Base-by-base conservation (phyloP, 2,888 invertebrate genomes). In the Hypolimnas misippus region DNA sequence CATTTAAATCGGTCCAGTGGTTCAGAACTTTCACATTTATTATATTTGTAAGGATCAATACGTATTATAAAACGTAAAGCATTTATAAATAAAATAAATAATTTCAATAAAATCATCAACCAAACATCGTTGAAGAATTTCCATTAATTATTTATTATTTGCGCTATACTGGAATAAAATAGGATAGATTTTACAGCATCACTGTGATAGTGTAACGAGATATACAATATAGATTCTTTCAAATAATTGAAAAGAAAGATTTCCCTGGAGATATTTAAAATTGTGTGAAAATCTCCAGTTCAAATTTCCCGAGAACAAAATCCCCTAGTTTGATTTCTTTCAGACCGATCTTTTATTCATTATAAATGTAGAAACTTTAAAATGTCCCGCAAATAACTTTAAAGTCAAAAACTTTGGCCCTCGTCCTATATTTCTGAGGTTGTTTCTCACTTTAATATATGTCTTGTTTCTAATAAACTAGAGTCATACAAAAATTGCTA, bases 371-470 rank as follows among this genome's bases (percentile, higher is more conserved):
- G n/a, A 38, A 38, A 38, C 35, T 38, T 38, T 38, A 38, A 25
- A 25, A 5, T 25, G 35, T n/a, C 35, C n/a, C 35, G 35, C 35
- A n/a, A 38, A 38, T 38, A 38, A 38, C 35, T 38, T 38, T 38
- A 1, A 38, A 38, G 35, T 38, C n/a, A 1, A 38, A 38, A 38
- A 38, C 35, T 38, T 38, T n/a, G 3, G 35, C 12, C n/a, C 12
- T 38, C 35, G 3, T n/a, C 33, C n/a, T n/a, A 3, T 38, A n/a
- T 12, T n/a, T 38, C n/a, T n/a, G 35, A 2, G 35, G 0, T 3
- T 38, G 35, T 12, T 38, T n/a, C 12, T 38, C 1, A n/a, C n/a
- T 38, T 2, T 12, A 38, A n/a, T 38, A n/a, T 38, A n/a, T 12
- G 10, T n/a, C n/a, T 38, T 10, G 10, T 10, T 33, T 33, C 33